Evolutionary conservation across 2,888 invertebrate genomes (phyloP).

Genomic region (Drosophila borealis): DNA sequence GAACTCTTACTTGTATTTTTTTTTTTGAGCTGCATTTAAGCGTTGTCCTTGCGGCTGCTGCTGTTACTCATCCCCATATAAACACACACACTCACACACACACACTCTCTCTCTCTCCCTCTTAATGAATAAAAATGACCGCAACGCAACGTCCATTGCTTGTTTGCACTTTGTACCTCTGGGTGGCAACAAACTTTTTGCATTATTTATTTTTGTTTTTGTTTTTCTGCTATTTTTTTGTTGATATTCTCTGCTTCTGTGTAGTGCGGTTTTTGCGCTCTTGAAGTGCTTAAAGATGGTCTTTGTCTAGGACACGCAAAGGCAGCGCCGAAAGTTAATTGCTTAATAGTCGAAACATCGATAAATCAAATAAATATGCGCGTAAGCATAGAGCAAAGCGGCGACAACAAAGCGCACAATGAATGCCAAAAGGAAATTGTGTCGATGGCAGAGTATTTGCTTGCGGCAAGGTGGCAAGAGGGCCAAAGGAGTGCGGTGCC

Average conservation of each 20-base stretch:
- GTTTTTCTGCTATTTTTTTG: not conserved
- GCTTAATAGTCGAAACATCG: constrained; percentile 78
- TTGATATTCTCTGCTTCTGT: constrained; percentile 2
- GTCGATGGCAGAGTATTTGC: constrained; percentile 6
- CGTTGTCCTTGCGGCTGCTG: constrained; percentile 37
- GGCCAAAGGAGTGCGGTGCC: not conserved
- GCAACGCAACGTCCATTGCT: constrained; percentile 60
- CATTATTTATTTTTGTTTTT: constrained; percentile 31
- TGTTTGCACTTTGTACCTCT: constrained; percentile 61
- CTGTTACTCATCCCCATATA: not conserved
- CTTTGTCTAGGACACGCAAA: constrained; percentile 27
- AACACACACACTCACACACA: not conserved
- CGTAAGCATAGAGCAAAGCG: constrained; percentile 69
- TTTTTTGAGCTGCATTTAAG: constrained; percentile 14
- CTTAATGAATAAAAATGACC: constrained; percentile 63
- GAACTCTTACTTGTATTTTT: no score
- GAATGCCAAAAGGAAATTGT: constrained; percentile 39
- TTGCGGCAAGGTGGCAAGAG: not conserved
- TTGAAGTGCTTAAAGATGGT: constrained; percentile 10
- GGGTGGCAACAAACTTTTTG: constrained; percentile 59
- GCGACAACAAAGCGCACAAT: constrained; percentile 54
- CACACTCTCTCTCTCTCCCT: not conserved
- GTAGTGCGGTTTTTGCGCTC: constrained; percentile 27
- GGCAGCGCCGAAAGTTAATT: constrained; percentile 61
- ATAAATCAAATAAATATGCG: constrained; percentile 76